Conservation (phyloP, 1,140 invertebrate species). For the Drosophila ercepeae region DNA sequence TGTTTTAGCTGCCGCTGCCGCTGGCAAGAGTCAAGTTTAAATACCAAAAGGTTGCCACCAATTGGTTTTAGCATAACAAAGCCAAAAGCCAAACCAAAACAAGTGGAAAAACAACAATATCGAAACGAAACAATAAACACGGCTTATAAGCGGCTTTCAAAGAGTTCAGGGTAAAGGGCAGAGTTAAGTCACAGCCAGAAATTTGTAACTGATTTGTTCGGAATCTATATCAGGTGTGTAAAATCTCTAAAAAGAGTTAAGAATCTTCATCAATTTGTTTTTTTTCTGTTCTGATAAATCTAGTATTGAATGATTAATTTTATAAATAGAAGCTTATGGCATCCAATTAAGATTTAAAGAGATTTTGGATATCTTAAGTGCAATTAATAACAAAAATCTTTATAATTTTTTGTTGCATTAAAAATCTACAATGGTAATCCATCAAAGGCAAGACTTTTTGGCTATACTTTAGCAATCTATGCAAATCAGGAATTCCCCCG, state of each 20-base stretch:
- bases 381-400: background rate
- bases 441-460: conserved; percentile 27
- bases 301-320: background rate
- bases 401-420: background rate
- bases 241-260: background rate
- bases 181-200: conserved; percentile 16
- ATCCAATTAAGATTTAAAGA: background rate
- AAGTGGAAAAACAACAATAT: conserved; percentile 23
- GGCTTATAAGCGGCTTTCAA: conserved; percentile 48
- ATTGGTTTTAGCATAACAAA: conserved; percentile 66
- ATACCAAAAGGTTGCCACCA: conserved; percentile 59
- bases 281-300: background rate
- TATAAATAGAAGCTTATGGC: background rate
- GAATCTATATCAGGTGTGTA: conserved; percentile 6
- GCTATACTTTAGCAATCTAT: conserved; percentile 17
- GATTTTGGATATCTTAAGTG: background rate
- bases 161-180: conserved; percentile 52
- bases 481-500: conserved; percentile 19
- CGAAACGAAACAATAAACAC: conserved; percentile 59
- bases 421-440: background rate
- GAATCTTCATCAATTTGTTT: background rate
- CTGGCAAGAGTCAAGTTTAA: conserved; percentile 55
- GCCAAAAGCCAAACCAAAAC: conserved; percentile 21
- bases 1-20: conserved; percentile 47
- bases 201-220: conserved; percentile 24